phyloP scores from a whole-genome alignment of 2,113 vertebrate species.

The Melozone crissalis region DNA sequence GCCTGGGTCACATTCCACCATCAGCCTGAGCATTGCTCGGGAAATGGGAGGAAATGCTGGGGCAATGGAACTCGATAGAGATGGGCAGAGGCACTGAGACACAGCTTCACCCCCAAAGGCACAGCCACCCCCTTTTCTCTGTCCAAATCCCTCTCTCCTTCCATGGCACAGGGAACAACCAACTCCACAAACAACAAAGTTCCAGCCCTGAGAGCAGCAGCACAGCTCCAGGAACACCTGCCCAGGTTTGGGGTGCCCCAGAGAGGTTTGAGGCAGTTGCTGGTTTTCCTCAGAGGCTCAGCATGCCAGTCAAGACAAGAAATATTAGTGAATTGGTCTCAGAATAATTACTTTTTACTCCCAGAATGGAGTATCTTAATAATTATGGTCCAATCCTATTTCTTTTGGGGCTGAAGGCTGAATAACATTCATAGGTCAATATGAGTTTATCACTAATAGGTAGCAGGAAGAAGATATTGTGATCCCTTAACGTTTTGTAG shows the following conservation, averaged over 20 bases:
- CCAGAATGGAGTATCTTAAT: too few species aligned
- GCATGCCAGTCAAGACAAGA: neutral
- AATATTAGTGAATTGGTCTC: too few species aligned
- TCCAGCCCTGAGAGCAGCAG: neutral
- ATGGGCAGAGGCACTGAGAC: neutral
- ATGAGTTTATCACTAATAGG: too few species aligned
- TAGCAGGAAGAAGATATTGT: too few species aligned
- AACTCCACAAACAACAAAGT: neutral
- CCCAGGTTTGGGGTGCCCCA: neutral
- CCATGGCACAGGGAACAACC: accelerated
- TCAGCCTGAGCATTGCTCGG: neutral
- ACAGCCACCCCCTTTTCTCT: neutral
- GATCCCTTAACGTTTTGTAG: too few species aligned
- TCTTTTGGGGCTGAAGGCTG: too few species aligned
- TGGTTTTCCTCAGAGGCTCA: neutral
- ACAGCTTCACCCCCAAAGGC: neutral
- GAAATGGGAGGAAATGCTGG: neutral
- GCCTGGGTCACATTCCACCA: accelerated
- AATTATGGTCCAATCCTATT: too few species aligned
- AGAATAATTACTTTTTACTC: too few species aligned
- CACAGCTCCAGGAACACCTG: neutral
- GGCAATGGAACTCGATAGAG: neutral
- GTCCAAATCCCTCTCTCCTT: neutral
- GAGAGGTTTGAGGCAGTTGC: accelerated
- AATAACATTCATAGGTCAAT: too few species aligned